A percentile compares a stretch with the other conserved stretches of the same genome.
Conservation (phyloP, 2,797 vertebrate species). For the Cossypha niveicapilla region DNA sequence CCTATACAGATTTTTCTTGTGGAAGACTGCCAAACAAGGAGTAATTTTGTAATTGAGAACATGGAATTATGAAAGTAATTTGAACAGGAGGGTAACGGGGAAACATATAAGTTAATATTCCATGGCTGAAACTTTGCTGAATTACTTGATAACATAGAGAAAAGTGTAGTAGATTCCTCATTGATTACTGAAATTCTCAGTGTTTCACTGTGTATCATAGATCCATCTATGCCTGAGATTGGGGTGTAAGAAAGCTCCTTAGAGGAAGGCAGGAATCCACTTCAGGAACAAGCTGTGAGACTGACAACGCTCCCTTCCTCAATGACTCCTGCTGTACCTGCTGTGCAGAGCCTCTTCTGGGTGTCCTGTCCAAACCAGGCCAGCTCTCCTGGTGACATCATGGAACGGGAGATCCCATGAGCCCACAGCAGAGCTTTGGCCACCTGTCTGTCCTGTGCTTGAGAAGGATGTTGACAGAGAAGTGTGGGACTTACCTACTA, state of each 20-base stretch:
- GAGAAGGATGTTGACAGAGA: background rate
- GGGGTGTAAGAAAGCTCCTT: background rate
- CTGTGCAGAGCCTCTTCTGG: background rate
- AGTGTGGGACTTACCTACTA: background rate
- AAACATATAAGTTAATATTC: background rate
- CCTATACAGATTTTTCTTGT: background rate
- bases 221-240: background rate
- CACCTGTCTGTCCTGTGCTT: background rate
- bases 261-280: background rate
- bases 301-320: background rate
- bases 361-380: background rate
- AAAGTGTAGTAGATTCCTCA: background rate
- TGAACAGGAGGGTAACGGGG: background rate
- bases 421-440: background rate
- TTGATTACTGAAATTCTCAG: background rate
- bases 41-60: background rate
- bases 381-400: background rate
- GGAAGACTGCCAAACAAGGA: background rate
- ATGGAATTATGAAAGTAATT: background rate
- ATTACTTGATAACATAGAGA: background rate
- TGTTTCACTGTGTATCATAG: background rate
- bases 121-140: background rate
- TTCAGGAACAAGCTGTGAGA: background rate
- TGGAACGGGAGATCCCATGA: background rate
- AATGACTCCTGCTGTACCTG: accelerated